Evolutionary conservation across 1,140 invertebrate genomes (phyloP).

Genomic region (Tetragonula clypearis): DNA sequence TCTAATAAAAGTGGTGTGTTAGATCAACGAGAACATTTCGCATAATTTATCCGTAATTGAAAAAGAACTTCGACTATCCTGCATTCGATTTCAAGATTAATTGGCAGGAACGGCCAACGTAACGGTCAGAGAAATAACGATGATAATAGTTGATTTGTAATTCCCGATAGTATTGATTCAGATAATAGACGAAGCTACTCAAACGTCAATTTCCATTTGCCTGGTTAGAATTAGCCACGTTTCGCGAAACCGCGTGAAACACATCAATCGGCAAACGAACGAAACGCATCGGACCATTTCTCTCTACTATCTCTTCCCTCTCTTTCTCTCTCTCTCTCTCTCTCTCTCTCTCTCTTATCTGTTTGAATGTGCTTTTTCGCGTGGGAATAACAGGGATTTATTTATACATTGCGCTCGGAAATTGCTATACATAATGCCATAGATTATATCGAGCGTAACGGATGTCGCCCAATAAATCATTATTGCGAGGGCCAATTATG

Average conservation of each 20-base stretch:
- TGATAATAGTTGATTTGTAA: slow-evolving; percentile 27
- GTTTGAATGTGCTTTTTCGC: slow-evolving; percentile 19
- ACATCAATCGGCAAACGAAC: slow-evolving; percentile 39
- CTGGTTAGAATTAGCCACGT: slow-evolving; percentile 45
- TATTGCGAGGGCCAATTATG: slow-evolving; percentile 40
- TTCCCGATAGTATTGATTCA: slow-evolving; percentile 45
- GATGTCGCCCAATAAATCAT: slow-evolving; percentile 44
- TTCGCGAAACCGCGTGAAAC: slow-evolving; percentile 34
- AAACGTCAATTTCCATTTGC: slow-evolving; percentile 46
- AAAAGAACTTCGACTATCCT: not conserved
- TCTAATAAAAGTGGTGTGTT: not conserved
- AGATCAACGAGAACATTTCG: not conserved
- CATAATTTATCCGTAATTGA: not conserved
- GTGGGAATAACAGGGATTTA: slow-evolving; percentile 42
- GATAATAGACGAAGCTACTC: slow-evolving; percentile 44
- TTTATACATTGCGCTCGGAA: slow-evolving; percentile 27
- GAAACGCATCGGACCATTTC: not conserved
- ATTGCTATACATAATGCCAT: slow-evolving; percentile 27
- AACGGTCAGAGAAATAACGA: not conserved
- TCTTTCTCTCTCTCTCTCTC: no score
- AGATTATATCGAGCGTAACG: slow-evolving; percentile 48
- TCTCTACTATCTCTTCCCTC: not conserved
- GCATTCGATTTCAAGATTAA: slow-evolving; percentile 7
- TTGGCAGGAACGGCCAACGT: not conserved
- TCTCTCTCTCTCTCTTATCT: not conserved